These are phyloP conservation scores for Octonoba sinensis DNA, from an alignment of 2,888 invertebrate genomes.

Conservation along the genomic window DNA sequence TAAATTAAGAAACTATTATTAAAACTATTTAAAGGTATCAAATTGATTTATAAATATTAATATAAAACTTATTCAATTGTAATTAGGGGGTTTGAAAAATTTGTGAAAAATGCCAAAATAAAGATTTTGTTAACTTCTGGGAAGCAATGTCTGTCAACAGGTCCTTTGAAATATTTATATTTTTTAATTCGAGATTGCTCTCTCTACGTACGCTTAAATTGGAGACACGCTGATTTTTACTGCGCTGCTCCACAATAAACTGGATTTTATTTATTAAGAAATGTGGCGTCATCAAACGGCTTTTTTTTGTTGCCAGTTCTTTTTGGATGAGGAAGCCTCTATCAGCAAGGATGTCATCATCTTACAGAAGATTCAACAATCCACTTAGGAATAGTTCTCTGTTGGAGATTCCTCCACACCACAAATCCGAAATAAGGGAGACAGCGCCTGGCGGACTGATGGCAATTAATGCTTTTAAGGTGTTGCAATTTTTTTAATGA, in stretches of 20 bases:
- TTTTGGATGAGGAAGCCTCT: background rate
- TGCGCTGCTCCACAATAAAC: background rate
- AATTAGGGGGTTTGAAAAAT: background rate
- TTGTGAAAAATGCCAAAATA: background rate
- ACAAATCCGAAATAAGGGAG: background rate
- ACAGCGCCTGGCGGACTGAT: background rate
- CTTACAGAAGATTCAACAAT: background rate
- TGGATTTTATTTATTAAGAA: background rate
- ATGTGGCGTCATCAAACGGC: background rate
- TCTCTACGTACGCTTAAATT: background rate
- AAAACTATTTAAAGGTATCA: no score
- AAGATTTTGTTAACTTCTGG: background rate
- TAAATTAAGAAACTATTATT: no score
- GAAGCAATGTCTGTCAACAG: background rate
- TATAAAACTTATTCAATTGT: no score
- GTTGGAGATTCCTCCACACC: background rate
- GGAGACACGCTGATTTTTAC: background rate
- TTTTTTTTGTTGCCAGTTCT: background rate
- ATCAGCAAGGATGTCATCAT: background rate
- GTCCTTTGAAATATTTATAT: background rate
- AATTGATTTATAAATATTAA: no score
- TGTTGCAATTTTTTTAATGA: background rate
- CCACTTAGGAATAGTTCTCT: background rate
- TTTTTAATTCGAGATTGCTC: background rate
- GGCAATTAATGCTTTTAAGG: background rate